A percentile compares a stretch with the other conserved stretches of the same genome.
These are phyloP conservation scores for Coluber constrictor DNA, from an alignment of 2,797 vertebrate genomes.

Conservation along the genomic window DNA sequence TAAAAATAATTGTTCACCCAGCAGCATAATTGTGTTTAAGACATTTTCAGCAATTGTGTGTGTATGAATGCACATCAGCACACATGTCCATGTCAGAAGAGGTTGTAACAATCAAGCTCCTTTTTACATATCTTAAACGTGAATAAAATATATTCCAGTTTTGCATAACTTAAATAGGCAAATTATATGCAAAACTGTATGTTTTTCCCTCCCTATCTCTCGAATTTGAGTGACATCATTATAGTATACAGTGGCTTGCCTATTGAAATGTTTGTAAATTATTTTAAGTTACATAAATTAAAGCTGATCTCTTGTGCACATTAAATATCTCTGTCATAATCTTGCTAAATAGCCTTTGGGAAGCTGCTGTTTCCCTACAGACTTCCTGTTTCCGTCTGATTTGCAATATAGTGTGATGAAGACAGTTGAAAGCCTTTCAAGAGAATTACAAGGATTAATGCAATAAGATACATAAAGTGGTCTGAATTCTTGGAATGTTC, in stretches of 20 bases:
- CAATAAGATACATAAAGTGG: neutral
- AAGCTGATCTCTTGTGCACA: neutral
- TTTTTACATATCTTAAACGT: slow-evolving; percentile 21
- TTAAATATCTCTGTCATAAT: neutral
- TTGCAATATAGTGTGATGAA: neutral
- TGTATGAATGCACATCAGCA: neutral
- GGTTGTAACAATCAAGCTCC: slow-evolving; percentile 19
- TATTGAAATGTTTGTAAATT: slow-evolving; percentile 1
- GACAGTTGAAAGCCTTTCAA: neutral
- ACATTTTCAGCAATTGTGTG: neutral
- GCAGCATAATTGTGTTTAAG: neutral
- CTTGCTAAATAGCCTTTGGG: neutral
- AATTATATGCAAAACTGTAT: neutral
- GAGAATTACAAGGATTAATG: neutral
- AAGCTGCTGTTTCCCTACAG: neutral
- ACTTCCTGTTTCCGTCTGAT: neutral
- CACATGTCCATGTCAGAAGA: slow-evolving; percentile 32
- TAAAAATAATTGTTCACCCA: neutral
- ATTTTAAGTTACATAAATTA: neutral
- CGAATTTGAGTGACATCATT: neutral
- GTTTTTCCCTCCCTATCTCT: neutral
- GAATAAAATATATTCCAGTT: slow-evolving; percentile 11
- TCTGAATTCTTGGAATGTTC: neutral
- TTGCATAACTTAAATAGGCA: neutral
- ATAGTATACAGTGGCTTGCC: neutral